Evolutionary conservation across 1,140 invertebrate species (phyloP).

Genomic region (Microplitis demolitor): DNA sequence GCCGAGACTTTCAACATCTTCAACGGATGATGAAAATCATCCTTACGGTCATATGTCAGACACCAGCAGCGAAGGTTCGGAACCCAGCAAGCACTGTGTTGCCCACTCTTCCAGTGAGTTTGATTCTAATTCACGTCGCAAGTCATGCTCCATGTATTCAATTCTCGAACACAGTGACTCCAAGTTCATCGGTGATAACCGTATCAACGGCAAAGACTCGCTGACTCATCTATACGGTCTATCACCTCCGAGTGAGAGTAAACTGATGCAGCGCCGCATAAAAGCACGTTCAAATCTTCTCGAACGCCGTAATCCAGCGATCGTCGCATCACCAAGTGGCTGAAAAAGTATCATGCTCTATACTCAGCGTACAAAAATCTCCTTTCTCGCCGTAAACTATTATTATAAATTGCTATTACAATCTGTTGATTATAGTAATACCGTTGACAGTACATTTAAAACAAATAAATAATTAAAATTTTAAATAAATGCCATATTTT

Average conservation of each 20-base stretch:
- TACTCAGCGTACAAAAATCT: neutral
- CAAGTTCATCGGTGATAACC: constrained; percentile 48
- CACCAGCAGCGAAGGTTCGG: constrained; percentile 55
- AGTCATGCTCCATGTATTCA: constrained; percentile 45
- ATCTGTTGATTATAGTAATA: neutral
- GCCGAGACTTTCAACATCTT: constrained; percentile 58
- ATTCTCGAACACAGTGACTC: constrained; percentile 42
- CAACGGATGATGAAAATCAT: constrained; percentile 59
- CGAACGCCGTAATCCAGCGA: constrained; percentile 46
- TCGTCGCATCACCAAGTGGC: constrained; percentile 58
- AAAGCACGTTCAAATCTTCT: constrained; percentile 58
- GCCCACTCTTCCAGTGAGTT: constrained; percentile 55
- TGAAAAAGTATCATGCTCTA: constrained; percentile 26
- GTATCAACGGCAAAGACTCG: constrained; percentile 45
- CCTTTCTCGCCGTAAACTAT: neutral
- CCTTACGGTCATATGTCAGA: constrained; percentile 59
- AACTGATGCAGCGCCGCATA: constrained; percentile 78
- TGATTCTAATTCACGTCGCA: constrained; percentile 37
- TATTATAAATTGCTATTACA: neutral
- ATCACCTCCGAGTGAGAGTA: constrained; percentile 83
- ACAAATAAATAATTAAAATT: neutral
- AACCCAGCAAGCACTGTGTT: constrained; percentile 49
- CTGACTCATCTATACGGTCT: constrained; percentile 70
- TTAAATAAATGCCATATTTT: neutral
- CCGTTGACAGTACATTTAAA: neutral